These are phyloP conservation scores for Carcina quercana DNA, from an alignment of 2,888 invertebrate genomes.

Conservation along the genomic window DNA sequence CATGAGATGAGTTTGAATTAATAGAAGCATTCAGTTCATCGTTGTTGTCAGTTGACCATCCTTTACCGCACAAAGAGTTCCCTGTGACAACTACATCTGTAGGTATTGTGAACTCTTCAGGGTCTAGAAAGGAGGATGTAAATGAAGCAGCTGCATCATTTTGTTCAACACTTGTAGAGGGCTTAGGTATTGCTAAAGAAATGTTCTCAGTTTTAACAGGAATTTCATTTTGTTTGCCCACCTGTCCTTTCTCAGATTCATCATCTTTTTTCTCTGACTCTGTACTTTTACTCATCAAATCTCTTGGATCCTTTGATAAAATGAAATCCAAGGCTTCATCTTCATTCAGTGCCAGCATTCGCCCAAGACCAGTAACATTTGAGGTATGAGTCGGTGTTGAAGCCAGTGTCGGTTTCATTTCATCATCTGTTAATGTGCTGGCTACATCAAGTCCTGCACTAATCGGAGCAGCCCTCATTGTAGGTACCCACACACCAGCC, in stretches of 20 bases:
- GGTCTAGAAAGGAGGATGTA: conserved; percentile 47
- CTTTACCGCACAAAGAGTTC: conserved; percentile 78
- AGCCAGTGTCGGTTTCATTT: conserved; percentile 52
- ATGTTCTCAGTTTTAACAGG: conserved; percentile 11
- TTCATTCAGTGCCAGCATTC: conserved; percentile 75
- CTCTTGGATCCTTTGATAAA: conserved; percentile 65
- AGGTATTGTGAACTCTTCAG: conserved; percentile 45
- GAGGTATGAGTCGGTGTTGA: conserved; percentile 47
- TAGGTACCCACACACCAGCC: conserved; percentile 90
- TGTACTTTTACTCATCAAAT: conserved; percentile 23
- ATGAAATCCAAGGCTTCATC: conserved; percentile 84
- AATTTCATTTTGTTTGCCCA: conserved; percentile 2
- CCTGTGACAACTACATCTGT: conserved; percentile 63
- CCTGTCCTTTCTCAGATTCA: conserved; percentile 15
- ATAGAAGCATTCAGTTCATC: conserved; percentile 68
- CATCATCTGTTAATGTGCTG: conserved; percentile 71
- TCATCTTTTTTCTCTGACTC: conserved; percentile 16
- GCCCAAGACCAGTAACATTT: conserved; percentile 56
- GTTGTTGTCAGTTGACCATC: conserved; percentile 78
- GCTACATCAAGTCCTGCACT: conserved; percentile 87
- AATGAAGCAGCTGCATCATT: conserved; percentile 25
- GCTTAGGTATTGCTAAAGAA: conserved; percentile 34
- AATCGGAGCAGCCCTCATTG: conserved; percentile 84
- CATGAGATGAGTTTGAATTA: conserved; percentile 68
- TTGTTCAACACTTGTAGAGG: conserved; percentile 44